Percentiles rank a stretch among this genome's conserved stretches.
phyloP scores from a whole-genome alignment of 2,797 vertebrate genomes.

The Enteromius paludinosus region DNA sequence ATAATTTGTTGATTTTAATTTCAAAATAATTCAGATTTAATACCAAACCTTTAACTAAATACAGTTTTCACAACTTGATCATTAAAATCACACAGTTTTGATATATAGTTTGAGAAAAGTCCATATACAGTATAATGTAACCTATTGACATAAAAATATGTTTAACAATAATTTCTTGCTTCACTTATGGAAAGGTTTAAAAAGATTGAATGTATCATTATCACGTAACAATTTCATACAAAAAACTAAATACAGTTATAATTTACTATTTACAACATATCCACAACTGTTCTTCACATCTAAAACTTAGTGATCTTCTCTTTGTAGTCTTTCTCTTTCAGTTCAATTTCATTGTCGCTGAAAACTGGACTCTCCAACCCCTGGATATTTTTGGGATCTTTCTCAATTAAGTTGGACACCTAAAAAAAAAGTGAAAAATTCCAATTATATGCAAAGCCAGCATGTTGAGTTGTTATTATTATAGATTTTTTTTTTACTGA shows the following conservation, averaged over 20 bases:
- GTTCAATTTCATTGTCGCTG: conserved; percentile 54
- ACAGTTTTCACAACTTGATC: conserved; percentile 15
- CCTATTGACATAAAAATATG: not conserved
- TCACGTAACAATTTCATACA: conserved; percentile 4
- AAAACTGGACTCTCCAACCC: conserved; percentile 66
- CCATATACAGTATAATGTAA: not conserved
- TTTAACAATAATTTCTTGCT: not conserved
- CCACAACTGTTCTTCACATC: not conserved
- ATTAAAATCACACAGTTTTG: not conserved
- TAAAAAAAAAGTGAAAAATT: conserved; percentile 7
- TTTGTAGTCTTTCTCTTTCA: conserved; percentile 53
- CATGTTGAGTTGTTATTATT: not conserved
- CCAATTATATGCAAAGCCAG: not conserved
- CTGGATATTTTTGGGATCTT: conserved; percentile 58
- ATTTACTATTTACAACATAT: conserved; percentile 34
- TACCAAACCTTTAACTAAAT: not conserved
- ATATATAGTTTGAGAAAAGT: not conserved
- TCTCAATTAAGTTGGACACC: conserved; percentile 60
- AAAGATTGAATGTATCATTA: not conserved
- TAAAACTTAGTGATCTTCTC: conserved; percentile 73
- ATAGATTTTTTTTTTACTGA: not conserved
- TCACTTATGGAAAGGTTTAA: not conserved
- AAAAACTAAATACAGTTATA: conserved; percentile 18
- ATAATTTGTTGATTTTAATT: conserved; percentile 14
- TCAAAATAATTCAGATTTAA: not conserved